Base-by-base conservation (phyloP, 2,888 invertebrate genomes). In the Chrysomela aeneicollis region DNA sequence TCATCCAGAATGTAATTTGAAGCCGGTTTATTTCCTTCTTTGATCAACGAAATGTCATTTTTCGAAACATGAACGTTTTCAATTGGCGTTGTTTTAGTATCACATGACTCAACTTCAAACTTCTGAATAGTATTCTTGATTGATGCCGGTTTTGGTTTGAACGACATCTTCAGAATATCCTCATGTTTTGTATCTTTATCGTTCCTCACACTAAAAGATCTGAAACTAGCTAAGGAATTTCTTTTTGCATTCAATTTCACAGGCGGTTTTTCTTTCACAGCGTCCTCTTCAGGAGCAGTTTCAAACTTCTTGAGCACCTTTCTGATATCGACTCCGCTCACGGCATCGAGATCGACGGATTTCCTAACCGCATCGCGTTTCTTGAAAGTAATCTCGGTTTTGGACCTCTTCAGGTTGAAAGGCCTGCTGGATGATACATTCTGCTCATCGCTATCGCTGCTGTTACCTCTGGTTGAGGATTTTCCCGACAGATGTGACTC, bases 271-370 rank as follows among this genome's bases (percentile, higher is more conserved):
- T 42, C 42, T 42, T 15, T 42, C 0, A 64, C 53, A 8, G 17
- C 6, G 17, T 64, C 54, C 12, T 58, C 58, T 19, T 54, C 61
- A 1, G 18, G 57, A 2, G 57, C 19, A 6, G 50, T 77, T 73
- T 83, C 83, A 66, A 83, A 83, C 64, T 81, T 83, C 63, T 76
- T 71, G 30, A 82, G 71, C 54, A 83, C 81, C 61, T 81, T 81
- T 61, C 80, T 83, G 46, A 83, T 81, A 69, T 82, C 77, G 2
- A 83, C 82, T 61, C 81, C 82, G 57, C 77, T 78, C 2, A 81
- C 75, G 6, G 80, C 79, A 57, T 82, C 82, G 50, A 83, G 73
- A 74, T 83, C 82, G 6, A 82, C 78, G 2, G 82, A 81, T 55
- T 74, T 75, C 61, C 81, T 71, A 1, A 76, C 72, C 42, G 63